These are phyloP conservation scores for Drosophila tanythrix DNA, from an alignment of 2,888 invertebrate species.

Conservation along the genomic window DNA sequence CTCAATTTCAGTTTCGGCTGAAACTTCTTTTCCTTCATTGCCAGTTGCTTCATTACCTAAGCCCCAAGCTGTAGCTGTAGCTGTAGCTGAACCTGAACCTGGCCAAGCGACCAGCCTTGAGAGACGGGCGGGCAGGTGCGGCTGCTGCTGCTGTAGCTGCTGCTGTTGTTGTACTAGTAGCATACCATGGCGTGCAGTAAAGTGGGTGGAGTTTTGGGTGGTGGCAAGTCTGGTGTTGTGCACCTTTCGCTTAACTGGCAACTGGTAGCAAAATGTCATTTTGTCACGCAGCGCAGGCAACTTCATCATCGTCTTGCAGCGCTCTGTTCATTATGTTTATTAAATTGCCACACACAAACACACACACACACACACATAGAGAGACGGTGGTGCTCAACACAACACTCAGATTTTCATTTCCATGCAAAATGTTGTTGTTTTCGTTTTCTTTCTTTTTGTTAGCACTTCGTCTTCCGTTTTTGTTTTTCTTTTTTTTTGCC, in stretches of 20 bases:
- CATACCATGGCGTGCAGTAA: neutral
- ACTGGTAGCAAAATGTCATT: slow-evolving; percentile 73
- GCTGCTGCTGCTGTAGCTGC: neutral
- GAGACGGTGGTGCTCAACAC: slow-evolving; percentile 8
- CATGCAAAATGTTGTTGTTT: slow-evolving; percentile 45
- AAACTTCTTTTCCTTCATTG: slow-evolving; percentile 47
- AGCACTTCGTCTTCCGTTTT: slow-evolving; percentile 23
- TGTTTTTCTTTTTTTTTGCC: slow-evolving; percentile 8
- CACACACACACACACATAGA: slow-evolving; percentile 1
- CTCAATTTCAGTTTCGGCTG: slow-evolving; percentile 22
- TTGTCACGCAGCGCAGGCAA: slow-evolving; percentile 73
- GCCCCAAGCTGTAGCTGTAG: slow-evolving; percentile 46
- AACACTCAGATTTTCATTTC: slow-evolving; percentile 63
- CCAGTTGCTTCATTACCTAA: slow-evolving; percentile 69
- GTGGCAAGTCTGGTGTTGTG: slow-evolving; percentile 34
- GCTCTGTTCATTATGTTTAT: slow-evolving; percentile 67
- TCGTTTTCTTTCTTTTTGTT: slow-evolving; percentile 25
- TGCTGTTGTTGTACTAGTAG: neutral
- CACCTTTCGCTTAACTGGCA: slow-evolving; percentile 1
- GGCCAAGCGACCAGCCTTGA: slow-evolving; percentile 31
- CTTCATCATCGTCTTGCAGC: slow-evolving; percentile 51
- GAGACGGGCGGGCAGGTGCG: slow-evolving; percentile 1
- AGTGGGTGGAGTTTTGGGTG: slow-evolving; percentile 4
- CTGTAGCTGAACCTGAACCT: slow-evolving; percentile 21
- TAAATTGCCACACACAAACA: slow-evolving; percentile 61